Percentiles rank a stretch among this genome's conserved stretches.
phyloP scores from a whole-genome alignment of 2,888 invertebrate species.

The Melolontha melolontha region DNA sequence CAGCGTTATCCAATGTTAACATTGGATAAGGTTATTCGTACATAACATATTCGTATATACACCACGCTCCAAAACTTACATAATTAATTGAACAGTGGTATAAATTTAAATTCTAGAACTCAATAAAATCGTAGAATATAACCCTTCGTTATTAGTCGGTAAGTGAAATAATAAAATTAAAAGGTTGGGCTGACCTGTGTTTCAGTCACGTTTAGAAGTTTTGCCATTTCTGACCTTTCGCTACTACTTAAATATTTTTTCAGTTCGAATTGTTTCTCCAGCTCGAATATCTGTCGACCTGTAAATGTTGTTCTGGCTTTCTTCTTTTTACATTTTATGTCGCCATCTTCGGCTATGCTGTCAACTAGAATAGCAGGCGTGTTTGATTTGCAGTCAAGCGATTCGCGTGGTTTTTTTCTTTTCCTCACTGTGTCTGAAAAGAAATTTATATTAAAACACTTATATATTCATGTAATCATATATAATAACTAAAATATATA shows the following conservation, averaged over 20 bases:
- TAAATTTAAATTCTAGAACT: too few species aligned
- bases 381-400: constrained; percentile 55
- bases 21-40: too few species aligned
- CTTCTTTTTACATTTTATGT: constrained; percentile 74
- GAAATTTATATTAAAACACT: constrained; percentile 7
- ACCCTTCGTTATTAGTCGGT: too few species aligned
- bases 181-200: constrained; percentile 81
- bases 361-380: constrained; percentile 64
- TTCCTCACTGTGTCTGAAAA: constrained; percentile 59
- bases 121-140: too few species aligned
- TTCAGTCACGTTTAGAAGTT: constrained; percentile 92
- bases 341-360: constrained; percentile 58
- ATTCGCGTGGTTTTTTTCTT: constrained; percentile 60
- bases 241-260: constrained; percentile 97
- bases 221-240: constrained; percentile 95
- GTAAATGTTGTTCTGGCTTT: constrained; percentile 96
- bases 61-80: too few species aligned
- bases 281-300: constrained; percentile 94
- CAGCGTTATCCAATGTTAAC: too few species aligned
- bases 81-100: too few species aligned
- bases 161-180: background rate
- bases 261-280: constrained; percentile 95
- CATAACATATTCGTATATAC: too few species aligned
- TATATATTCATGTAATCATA: constrained; percentile 3
- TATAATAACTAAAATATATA: too few species aligned